phyloP scores from a whole-genome alignment of 2,113 vertebrate species.

The Podarcis raffonei region DNA sequence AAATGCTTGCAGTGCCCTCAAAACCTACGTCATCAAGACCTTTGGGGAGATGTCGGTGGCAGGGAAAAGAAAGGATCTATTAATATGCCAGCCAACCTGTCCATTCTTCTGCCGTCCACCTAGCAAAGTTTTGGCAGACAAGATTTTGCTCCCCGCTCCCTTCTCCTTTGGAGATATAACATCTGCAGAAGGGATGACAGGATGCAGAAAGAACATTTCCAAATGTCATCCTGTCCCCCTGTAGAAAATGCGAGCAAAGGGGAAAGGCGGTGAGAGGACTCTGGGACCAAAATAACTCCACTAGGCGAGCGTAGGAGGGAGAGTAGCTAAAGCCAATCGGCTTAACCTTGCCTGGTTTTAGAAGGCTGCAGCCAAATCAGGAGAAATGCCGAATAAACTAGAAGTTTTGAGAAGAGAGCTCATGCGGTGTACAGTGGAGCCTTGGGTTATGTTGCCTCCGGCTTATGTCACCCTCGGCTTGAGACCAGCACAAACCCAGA shows the following conservation, averaged over 20 bases:
- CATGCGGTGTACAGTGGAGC: too few species aligned
- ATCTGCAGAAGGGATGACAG: neutral
- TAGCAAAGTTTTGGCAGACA: conserved; percentile 14
- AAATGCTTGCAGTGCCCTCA: neutral
- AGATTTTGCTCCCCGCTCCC: neutral
- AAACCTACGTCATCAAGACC: neutral
- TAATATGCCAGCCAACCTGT: neutral
- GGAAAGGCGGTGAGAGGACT: neutral
- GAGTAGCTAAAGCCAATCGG: neutral
- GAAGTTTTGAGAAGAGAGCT: too few species aligned
- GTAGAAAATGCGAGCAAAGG: neutral
- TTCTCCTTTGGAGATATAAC: neutral
- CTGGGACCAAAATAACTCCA: neutral
- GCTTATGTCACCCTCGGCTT: too few species aligned
- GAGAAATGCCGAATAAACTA: too few species aligned
- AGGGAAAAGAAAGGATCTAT: neutral
- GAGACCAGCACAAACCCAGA: too few species aligned
- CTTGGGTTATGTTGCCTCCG: too few species aligned
- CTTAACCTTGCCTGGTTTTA: neutral
- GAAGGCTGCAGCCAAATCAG: neutral
- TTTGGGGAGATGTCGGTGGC: neutral
- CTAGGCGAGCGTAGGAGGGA: neutral
- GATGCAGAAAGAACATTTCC: neutral
- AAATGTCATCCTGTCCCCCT: conserved; percentile 7
- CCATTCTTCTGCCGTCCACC: conserved; percentile 21